Conservation (phyloP, 2,888 invertebrate species). For the Frankliniella fusca region DNA sequence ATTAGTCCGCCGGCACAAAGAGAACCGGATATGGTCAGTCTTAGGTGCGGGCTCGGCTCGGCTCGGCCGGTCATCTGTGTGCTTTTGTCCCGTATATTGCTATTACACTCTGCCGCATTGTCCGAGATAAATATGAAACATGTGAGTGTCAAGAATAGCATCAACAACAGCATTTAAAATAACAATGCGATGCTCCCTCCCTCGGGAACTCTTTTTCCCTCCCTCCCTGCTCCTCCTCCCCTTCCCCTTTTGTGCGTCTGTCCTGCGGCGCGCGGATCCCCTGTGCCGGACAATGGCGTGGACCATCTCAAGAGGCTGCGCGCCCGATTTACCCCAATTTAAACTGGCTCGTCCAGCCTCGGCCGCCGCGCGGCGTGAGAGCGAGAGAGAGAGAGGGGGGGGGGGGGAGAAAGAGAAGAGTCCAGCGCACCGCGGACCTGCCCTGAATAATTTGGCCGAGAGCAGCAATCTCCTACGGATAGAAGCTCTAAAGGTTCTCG, state of each 20-base stretch:
- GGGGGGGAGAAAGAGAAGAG: neutral
- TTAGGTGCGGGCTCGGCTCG: neutral
- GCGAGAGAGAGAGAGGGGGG: neutral
- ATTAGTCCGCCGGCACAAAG: conserved; percentile 2
- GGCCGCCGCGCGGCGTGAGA: neutral
- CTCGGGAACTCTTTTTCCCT: neutral
- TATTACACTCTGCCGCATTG: neutral
- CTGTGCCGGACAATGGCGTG: neutral
- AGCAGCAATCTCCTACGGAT: no score
- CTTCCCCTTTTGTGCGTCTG: neutral
- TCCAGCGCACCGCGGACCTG: no score
- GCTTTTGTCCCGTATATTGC: neutral
- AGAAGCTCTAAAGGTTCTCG: no score
- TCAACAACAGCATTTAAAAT: conserved; percentile 26
- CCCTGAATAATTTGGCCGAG: no score
- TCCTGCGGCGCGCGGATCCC: neutral
- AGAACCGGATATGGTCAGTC: conserved; percentile 16
- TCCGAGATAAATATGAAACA: conserved; percentile 11
- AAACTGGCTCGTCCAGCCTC: neutral
- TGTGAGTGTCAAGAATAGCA: conserved; percentile 24
- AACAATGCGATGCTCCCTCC: neutral
- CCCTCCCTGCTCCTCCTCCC: neutral
- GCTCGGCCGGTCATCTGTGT: neutral
- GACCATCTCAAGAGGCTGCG: conserved; percentile 10
- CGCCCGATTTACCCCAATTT: conserved; percentile 20